phyloP scores from a whole-genome alignment of 2,888 invertebrate genomes.

The Epicampocera succincta region DNA sequence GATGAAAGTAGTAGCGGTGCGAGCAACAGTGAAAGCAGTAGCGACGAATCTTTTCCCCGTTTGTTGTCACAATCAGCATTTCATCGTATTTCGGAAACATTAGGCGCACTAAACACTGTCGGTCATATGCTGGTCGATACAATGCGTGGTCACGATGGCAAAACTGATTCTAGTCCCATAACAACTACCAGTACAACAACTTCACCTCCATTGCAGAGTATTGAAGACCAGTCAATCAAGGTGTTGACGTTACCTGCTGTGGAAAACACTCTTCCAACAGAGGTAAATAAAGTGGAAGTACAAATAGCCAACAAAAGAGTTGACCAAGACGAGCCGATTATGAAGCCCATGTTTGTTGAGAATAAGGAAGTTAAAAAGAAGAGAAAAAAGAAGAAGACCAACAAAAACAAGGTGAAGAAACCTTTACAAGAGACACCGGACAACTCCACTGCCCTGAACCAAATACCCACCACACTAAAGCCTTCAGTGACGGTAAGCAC shows the following conservation, averaged over 20 bases:
- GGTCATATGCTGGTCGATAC: slow-evolving; percentile 93
- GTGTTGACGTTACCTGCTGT: slow-evolving; percentile 60
- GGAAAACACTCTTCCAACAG: slow-evolving; percentile 73
- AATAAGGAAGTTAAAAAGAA: slow-evolving; percentile 79
- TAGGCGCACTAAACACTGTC: slow-evolving; percentile 92
- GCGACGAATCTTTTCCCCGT: slow-evolving; percentile 82
- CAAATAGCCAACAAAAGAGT: slow-evolving; percentile 75
- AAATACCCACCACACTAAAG: slow-evolving; percentile 75
- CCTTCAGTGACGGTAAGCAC: slow-evolving; percentile 73
- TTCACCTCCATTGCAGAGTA: slow-evolving; percentile 8
- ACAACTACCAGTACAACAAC: slow-evolving; percentile 49
- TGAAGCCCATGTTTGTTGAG: slow-evolving; percentile 77
- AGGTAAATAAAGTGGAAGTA: slow-evolving; percentile 61
- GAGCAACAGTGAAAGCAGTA: slow-evolving; percentile 72
- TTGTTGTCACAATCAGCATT: slow-evolving; percentile 85
- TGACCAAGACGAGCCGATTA: slow-evolving; percentile 70
- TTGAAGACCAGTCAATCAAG: slow-evolving; percentile 66
- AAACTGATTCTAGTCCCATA: slow-evolving; percentile 22
- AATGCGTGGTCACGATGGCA: slow-evolving; percentile 83
- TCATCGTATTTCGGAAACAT: slow-evolving; percentile 85
- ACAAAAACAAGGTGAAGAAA: slow-evolving; percentile 79
- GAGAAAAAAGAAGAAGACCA: slow-evolving; percentile 78
- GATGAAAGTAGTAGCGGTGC: slow-evolving; percentile 72
- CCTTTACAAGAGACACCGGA: slow-evolving; percentile 73
- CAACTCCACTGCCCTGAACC: slow-evolving; percentile 67